These are phyloP conservation scores for Trachemys scripta DNA, from an alignment of 2,113 vertebrate genomes.

Conservation along the genomic window DNA sequence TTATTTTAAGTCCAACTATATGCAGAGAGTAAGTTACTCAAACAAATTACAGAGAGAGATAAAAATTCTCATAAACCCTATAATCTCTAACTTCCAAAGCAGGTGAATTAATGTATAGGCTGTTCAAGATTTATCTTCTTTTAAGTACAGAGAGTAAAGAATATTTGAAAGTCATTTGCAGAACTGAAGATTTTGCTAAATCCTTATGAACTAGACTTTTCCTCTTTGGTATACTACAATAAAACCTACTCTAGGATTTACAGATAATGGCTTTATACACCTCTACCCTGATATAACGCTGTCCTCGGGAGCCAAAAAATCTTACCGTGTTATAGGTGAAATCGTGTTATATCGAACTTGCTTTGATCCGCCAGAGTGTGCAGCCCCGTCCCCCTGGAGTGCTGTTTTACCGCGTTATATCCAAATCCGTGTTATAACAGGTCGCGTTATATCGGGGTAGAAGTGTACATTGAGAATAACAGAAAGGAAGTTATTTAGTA, in stretches of 20 bases:
- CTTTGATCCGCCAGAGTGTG: no score
- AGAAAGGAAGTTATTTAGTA: conserved; percentile 22
- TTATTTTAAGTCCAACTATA: background rate
- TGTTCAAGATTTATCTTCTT: conserved; percentile 25
- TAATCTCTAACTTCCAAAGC: conserved; percentile 41
- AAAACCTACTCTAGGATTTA: conserved; percentile 27
- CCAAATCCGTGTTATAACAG: no score
- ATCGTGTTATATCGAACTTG: no score
- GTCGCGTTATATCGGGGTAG: no score
- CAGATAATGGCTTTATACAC: background rate
- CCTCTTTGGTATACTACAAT: background rate
- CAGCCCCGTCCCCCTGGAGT: no score
- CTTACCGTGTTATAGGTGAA: no score
- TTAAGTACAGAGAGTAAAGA: conserved; percentile 12
- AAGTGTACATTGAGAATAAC: background rate
- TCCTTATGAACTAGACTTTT: conserved; percentile 47
- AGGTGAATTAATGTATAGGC: conserved; percentile 34
- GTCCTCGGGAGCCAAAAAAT: no score
- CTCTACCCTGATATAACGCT: no score
- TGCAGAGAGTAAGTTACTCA: conserved; percentile 34
- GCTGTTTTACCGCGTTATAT: no score
- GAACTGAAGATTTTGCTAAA: conserved; percentile 21
- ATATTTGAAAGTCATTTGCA: conserved; percentile 50
- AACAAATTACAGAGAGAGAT: conserved; percentile 37
- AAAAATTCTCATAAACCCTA: conserved; percentile 31